Percentiles rank a stretch among this genome's conserved stretches.
phyloP scores from a whole-genome alignment of 1,140 invertebrate species.

The Aethina tumida region DNA sequence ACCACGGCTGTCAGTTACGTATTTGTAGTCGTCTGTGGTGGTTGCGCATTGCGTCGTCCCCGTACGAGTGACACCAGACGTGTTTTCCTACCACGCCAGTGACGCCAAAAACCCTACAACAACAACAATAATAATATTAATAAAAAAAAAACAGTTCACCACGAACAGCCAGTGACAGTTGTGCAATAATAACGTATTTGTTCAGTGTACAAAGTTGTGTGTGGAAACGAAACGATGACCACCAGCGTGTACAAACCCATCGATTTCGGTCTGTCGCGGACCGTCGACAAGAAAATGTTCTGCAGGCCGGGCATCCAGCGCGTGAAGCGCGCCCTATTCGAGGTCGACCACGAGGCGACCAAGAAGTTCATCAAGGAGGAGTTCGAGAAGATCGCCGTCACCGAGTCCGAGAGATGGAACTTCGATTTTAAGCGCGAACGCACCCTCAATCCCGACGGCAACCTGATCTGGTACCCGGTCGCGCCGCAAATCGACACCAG shows the following conservation, averaged over 20 bases:
- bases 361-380: conserved; percentile 33
- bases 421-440: conserved; percentile 34
- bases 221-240: conserved; percentile 17
- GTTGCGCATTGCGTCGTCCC: neutral
- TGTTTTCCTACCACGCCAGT: too few species aligned
- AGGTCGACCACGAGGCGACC: conserved; percentile 35
- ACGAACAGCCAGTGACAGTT: too few species aligned
- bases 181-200: neutral
- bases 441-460: conserved; percentile 22
- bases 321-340: conserved; percentile 35
- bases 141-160: too few species aligned
- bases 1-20: conserved; percentile 5
- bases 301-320: conserved; percentile 18
- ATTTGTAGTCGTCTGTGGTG: neutral
- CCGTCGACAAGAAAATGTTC: conserved; percentile 12
- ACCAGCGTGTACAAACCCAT: conserved; percentile 20
- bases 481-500: conserved; percentile 15
- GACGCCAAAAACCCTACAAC: too few species aligned
- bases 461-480: conserved; percentile 23
- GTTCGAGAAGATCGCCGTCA: conserved; percentile 24
- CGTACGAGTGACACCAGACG: neutral
- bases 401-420: conserved; percentile 33
- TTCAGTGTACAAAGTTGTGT: neutral
- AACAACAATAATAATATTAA: too few species aligned
- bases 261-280: conserved; percentile 13